Evolutionary conservation across 2,797 vertebrate species (phyloP).

Genomic region (Masticophis lateralis): DNA sequence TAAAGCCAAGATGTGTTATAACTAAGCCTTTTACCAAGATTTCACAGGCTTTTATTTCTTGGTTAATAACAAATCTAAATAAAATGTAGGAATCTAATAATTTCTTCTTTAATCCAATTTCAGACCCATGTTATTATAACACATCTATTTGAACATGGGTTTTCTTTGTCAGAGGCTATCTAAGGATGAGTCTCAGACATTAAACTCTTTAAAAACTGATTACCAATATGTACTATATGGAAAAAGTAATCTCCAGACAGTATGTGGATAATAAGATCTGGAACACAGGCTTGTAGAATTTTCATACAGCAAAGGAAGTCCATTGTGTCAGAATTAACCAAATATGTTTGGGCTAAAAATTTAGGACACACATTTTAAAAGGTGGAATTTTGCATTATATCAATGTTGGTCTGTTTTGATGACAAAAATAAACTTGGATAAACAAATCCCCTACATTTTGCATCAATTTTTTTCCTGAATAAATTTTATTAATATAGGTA

Average conservation of each 20-base stretch:
- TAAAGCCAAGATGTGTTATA: neutral
- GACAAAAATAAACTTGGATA: neutral
- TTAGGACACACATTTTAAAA: neutral
- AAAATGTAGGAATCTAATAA: neutral
- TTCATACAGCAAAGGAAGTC: neutral
- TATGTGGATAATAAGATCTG: neutral
- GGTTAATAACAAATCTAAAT: neutral
- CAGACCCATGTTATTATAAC: neutral
- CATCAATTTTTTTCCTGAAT: constrained; percentile 6
- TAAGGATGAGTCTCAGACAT: neutral
- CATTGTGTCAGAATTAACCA: neutral
- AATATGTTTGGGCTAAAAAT: neutral
- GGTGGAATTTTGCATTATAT: neutral
- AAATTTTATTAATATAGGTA: neutral
- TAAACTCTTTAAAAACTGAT: neutral
- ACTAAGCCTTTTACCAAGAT: neutral
- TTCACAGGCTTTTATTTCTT: neutral
- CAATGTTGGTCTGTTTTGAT: neutral
- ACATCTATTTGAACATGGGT: neutral
- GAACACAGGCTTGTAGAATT: neutral
- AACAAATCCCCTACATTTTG: neutral
- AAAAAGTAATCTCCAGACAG: neutral
- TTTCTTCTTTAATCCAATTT: neutral
- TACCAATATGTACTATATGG: neutral
- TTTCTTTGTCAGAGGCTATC: neutral